Evolutionary conservation across 2,797 vertebrate species (phyloP).

Genomic region (Presbytis comata): DNA sequence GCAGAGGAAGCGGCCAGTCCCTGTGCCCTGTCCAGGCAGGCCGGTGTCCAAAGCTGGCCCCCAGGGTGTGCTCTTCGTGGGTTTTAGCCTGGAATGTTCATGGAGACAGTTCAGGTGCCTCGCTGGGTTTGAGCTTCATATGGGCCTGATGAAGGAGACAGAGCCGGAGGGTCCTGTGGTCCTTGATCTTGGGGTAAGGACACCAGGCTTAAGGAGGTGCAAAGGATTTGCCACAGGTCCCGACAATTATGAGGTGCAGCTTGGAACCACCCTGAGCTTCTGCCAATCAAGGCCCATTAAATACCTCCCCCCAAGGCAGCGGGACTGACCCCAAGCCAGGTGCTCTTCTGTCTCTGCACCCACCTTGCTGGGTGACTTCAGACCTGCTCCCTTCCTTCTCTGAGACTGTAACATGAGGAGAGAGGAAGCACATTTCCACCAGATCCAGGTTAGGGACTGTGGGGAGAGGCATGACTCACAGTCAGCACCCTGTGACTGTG

Average conservation of each 20-base stretch:
- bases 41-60: not conserved
- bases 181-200: not conserved
- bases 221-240: too few species aligned
- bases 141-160: rapidly evolving
- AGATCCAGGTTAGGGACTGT: not conserved
- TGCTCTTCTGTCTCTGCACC: rapidly evolving
- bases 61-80: rapidly evolving
- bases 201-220: rapidly evolving
- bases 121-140: rapidly evolving
- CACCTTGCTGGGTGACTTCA: not conserved
- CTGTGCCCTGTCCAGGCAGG: rapidly evolving
- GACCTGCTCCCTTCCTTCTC: not conserved
- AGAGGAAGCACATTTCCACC: too few species aligned
- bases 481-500: not conserved
- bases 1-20: rapidly evolving
- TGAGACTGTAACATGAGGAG: not conserved
- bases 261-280: not conserved
- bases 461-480: not conserved
- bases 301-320: not conserved
- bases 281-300: not conserved
- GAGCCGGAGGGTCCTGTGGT: rapidly evolving
- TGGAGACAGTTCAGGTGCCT: rapidly evolving
- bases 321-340: rapidly evolving
- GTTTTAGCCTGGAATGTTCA: not conserved
- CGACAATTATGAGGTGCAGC: rapidly evolving